Base-by-base conservation (phyloP, 2,888 invertebrate genomes). In the Argyresthia albistria region DNA sequence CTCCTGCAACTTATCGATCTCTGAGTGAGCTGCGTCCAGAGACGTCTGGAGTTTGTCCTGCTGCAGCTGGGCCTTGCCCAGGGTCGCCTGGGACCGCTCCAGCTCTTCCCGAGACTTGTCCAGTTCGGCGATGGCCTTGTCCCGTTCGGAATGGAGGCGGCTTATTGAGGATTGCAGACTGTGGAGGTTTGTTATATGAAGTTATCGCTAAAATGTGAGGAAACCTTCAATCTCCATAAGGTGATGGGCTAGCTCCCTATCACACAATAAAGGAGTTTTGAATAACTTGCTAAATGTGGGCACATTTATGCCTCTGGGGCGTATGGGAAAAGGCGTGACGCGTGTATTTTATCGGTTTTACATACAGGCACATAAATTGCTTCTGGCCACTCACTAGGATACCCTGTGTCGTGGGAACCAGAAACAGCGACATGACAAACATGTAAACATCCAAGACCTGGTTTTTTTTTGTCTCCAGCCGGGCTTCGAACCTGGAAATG, bases 1-100 rank as follows among this genome's bases (percentile, higher is more conserved):
- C 75, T 97, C 97, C 77, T 96, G 96, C 53, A 96, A 86, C 69
- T 96, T 95, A 76, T 97, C 97, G 52, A 95, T 92, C 73, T 97
- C 97, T 53, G 94, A 94, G 76, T 97, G 97, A 15, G 96, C 94
- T 69, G 95, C 93, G 80, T 97, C 97, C 61, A 97, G 88, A 10
- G 94, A 88, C 59, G 95, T 94, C 80, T 97, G 97, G 52, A 96
- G 87, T 80, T 97, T 97, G 81, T 97, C 97, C 72, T 96, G 95
- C 70, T 96, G 96, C 54, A 95, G 87, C 80, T 97, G 97, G 56
- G 96, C 93, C 81, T 97, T 97, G 72, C 96, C 96, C 54, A 97
- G 91, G 50, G 95, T 95, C 35, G 95, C 95, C 76, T 96, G 95
- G 35, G 95, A 93, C 58, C 96, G 90, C 81, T 97, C 97, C 66